These are phyloP conservation scores for Dendronephthya gigantea DNA, from an alignment of 64 coral and sea anemone species.

Conservation along the genomic window DNA sequence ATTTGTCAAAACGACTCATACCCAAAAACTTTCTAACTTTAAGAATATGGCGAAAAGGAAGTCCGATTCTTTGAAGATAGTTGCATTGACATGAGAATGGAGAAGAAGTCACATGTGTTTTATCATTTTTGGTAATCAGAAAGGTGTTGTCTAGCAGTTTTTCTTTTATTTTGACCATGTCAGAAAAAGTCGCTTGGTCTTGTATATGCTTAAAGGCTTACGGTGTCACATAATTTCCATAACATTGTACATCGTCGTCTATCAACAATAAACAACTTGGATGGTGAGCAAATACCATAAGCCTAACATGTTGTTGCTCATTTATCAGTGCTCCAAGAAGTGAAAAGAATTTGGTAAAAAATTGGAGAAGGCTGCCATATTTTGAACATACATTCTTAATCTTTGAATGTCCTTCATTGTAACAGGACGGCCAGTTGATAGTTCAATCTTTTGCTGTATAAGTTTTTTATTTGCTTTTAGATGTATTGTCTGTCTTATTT, in stretches of 20 bases:
- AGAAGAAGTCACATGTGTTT: neutral
- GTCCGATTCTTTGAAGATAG: neutral
- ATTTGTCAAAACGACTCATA: neutral
- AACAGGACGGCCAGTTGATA: too few species aligned
- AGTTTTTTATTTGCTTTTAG: too few species aligned
- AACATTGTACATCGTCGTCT: neutral
- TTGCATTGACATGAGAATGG: neutral
- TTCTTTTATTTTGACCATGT: neutral
- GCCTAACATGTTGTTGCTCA: neutral
- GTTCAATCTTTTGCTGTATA: too few species aligned
- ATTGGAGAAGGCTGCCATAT: slow-evolving; percentile 4
- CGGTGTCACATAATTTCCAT: neutral
- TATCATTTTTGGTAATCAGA: neutral
- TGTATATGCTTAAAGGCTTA: neutral
- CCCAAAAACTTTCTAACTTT: neutral
- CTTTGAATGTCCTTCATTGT: too few species aligned
- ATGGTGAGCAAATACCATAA: neutral
- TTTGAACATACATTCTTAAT: slow-evolving; percentile 9
- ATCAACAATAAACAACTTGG: neutral
- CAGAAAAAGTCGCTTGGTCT: neutral
- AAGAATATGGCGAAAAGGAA: neutral
- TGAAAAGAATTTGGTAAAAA: neutral
- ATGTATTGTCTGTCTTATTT: too few species aligned
- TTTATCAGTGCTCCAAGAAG: neutral
- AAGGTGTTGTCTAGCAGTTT: neutral